phyloP scores from a whole-genome alignment of 2,888 invertebrate species.

The Drosophila pegasa region DNA sequence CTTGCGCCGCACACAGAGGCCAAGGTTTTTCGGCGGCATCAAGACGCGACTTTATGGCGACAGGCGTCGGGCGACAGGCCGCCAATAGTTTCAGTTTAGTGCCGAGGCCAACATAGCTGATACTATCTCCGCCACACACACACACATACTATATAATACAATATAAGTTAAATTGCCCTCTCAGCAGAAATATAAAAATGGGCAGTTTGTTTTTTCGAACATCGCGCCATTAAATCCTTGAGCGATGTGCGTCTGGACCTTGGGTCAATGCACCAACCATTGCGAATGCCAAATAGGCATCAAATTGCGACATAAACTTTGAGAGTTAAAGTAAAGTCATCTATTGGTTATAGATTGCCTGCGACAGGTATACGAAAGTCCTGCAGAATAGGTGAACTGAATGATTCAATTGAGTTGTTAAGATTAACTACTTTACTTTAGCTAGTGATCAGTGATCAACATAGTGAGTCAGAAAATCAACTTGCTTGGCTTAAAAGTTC shows the following conservation, averaged over 20 bases:
- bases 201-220: slow-evolving; percentile 28
- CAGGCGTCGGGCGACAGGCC: slow-evolving; percentile 61
- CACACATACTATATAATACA: slow-evolving; percentile 17
- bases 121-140: slow-evolving; percentile 23
- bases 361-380: not conserved
- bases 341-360: not conserved
- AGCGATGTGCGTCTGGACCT: slow-evolving; percentile 9
- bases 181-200: slow-evolving; percentile 42
- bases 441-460: not conserved
- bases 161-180: slow-evolving; percentile 37
- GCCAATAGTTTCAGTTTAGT: slow-evolving; percentile 71
- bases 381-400: not conserved
- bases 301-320: not conserved
- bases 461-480: too few species aligned
- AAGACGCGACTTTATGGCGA: slow-evolving; percentile 80
- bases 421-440: not conserved
- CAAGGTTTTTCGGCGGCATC: slow-evolving; percentile 79
- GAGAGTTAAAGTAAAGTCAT: not conserved
- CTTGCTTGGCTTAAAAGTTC: too few species aligned
- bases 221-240: slow-evolving; percentile 30
- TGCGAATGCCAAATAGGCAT: slow-evolving; percentile 1
- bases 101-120: slow-evolving; percentile 37
- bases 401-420: not conserved
- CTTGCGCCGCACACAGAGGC: slow-evolving; percentile 57
- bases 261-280: slow-evolving; percentile 49